A percentile compares a stretch with the other conserved stretches of the same genome.
Conservation (phyloP, 2,888 invertebrate species). For the Galerucella nymphaeae region DNA sequence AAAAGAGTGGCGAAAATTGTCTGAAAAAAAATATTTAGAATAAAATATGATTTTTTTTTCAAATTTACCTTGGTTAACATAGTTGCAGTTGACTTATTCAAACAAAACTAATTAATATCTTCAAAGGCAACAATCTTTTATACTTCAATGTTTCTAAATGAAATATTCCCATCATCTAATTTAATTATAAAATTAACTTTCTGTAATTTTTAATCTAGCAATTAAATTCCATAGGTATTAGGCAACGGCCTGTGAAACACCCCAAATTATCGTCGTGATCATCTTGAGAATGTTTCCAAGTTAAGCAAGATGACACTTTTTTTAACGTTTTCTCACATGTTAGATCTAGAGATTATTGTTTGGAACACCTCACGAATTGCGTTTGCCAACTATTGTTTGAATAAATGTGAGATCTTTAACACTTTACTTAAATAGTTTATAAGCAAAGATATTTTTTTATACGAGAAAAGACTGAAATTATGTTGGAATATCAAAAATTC, state of each 20-base stretch:
- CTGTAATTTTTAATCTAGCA: constrained; percentile 26
- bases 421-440: not conserved
- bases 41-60: not conserved
- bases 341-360: constrained; percentile 23
- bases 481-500: no score
- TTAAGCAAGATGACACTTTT: constrained; percentile 24
- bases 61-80: constrained; percentile 25
- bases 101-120: constrained; percentile 24
- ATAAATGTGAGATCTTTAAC: constrained; percentile 8
- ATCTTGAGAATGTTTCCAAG: constrained; percentile 20
- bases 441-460: not conserved
- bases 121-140: constrained; percentile 23
- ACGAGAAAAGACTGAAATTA: no score
- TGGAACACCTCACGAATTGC: not conserved
- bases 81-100: constrained; percentile 11
- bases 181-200: constrained; percentile 20
- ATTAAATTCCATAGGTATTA: constrained; percentile 19
- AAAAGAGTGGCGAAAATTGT: constrained; percentile 28
- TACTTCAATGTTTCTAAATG: constrained; percentile 21
- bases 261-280: not conserved
- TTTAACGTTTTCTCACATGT: constrained; percentile 24
- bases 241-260: constrained; percentile 16
- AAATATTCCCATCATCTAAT: constrained; percentile 25
- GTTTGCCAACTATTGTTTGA: constrained; percentile 5
- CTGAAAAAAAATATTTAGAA: constrained; percentile 28